Conservation (phyloP, 2,113 vertebrate species). For the Conger conger region DNA sequence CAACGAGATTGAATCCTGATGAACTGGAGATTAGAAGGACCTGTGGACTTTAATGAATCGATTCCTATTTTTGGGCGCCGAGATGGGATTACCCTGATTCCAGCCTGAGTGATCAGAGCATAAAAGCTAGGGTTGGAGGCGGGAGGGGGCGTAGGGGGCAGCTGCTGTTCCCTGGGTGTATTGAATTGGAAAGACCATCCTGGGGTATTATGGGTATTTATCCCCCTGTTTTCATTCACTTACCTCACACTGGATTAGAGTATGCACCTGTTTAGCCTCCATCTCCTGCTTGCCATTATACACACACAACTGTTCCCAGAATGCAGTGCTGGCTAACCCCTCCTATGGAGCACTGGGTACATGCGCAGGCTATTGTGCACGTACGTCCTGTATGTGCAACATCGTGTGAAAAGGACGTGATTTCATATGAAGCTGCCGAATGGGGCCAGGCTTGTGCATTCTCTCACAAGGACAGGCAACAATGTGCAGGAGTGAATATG, state of each 20-base stretch:
- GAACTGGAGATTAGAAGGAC: constrained; percentile 60
- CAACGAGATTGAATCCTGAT: constrained; percentile 53
- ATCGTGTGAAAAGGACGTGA: no score
- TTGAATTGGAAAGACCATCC: constrained; percentile 27
- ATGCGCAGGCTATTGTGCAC: no score
- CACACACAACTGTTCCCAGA: neutral
- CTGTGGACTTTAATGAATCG: constrained; percentile 58
- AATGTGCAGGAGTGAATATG: no score
- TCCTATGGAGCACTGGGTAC: no score
- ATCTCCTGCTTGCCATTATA: neutral
- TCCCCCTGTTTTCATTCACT: neutral
- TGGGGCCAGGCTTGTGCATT: no score
- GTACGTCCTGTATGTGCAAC: no score
- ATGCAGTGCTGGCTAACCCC: neutral
- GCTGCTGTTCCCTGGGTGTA: constrained; percentile 12
- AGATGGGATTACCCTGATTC: constrained; percentile 48
- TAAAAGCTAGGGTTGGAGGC: constrained; percentile 21
- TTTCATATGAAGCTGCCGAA: no score
- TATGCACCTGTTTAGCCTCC: neutral
- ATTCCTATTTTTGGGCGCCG: constrained; percentile 47
- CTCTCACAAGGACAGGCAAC: no score
- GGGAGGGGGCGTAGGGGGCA: constrained; percentile 14
- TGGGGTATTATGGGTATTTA: constrained; percentile 15
- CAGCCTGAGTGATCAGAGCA: constrained; percentile 34
- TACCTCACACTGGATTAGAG: constrained; percentile 29